Conservation (phyloP, 2,797 vertebrate genomes). For the Sebastes matsubarae region DNA sequence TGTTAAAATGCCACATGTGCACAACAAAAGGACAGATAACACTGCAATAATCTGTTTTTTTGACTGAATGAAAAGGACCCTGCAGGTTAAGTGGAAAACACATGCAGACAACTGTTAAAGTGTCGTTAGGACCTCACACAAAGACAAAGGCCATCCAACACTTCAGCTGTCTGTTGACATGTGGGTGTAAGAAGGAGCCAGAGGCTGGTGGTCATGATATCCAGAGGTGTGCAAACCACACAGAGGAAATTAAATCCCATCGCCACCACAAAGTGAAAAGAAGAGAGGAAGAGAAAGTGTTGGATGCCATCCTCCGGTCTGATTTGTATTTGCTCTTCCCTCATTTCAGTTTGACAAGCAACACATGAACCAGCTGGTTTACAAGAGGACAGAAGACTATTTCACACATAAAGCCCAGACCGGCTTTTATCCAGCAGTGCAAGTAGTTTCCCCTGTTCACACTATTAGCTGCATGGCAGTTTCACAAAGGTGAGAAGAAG, state of each 20-base stretch:
- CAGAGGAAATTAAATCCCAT: conserved; percentile 28
- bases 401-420: conserved; percentile 4
- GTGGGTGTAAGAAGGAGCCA: conserved; percentile 26
- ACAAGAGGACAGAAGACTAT: background rate
- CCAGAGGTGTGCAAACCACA: conserved; percentile 44
- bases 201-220: background rate
- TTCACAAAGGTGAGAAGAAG: conserved; percentile 7
- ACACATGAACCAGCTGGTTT: background rate
- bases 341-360: background rate
- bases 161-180: conserved; percentile 51
- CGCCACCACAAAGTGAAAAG: background rate
- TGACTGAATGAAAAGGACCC: background rate
- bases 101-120: conserved; percentile 39
- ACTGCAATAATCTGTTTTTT: background rate
- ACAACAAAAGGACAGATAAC: background rate
- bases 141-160: conserved; percentile 36
- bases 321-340: conserved; percentile 14
- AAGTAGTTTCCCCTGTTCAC: background rate
- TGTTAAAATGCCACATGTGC: background rate
- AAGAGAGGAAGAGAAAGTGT: background rate
- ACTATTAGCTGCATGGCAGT: background rate
- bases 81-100: conserved; percentile 13
- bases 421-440: background rate
- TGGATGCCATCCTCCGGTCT: background rate
- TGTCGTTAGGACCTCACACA: conserved; percentile 62